These are phyloP conservation scores for Mus minutoides DNA, from an alignment of 2,797 vertebrate species.

Conservation along the genomic window DNA sequence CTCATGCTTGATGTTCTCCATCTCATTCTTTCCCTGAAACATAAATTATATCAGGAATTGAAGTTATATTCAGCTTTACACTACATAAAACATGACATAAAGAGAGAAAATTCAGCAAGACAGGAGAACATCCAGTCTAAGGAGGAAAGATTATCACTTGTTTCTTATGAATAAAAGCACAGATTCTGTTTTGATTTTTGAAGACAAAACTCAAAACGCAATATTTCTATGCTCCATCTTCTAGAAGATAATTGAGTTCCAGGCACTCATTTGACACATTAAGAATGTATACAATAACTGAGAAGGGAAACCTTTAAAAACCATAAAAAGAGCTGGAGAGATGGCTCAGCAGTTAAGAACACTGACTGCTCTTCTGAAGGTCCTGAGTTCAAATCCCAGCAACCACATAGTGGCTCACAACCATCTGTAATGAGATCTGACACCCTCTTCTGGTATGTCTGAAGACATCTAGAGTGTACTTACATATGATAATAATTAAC, in stretches of 20 bases:
- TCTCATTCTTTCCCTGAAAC: not conserved
- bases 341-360: too few relatives aligned
- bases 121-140: conserved; percentile 40
- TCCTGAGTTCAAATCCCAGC: too few relatives aligned
- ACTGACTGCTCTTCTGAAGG: too few relatives aligned
- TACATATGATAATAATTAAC: too few relatives aligned
- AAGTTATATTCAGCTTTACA: conserved; percentile 13
- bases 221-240: conserved; percentile 23
- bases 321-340: not conserved
- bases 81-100: conserved; percentile 10
- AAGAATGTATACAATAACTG: not conserved
- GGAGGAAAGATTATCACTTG: conserved; percentile 29
- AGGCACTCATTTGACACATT: not conserved
- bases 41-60: not conserved
- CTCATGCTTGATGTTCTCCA: not conserved
- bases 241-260: not conserved
- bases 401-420: too few relatives aligned
- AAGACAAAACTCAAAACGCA: conserved; percentile 40
- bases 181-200: conserved; percentile 49
- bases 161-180: conserved; percentile 30
- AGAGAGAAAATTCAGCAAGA: conserved; percentile 6
- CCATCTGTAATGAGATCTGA: too few relatives aligned
- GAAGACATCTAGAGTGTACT: too few relatives aligned
- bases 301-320: conserved; percentile 39
- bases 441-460: too few relatives aligned